Conservation (phyloP, 2,113 vertebrate species). For the Excalfactoria chinensis region DNA sequence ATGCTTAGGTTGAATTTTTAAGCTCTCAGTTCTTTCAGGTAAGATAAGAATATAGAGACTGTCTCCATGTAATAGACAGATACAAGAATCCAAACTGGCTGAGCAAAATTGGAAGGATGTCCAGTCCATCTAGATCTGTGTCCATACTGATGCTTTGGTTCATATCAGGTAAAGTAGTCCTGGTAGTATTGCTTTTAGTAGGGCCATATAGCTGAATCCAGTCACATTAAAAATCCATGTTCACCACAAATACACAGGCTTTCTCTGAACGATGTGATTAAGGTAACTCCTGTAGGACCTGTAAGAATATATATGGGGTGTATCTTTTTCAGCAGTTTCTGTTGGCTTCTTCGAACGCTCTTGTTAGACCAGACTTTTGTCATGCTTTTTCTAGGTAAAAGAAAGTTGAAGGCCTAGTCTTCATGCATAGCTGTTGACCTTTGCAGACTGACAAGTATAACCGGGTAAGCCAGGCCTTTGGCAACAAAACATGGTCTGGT, state of each 20-base stretch:
- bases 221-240: not conserved
- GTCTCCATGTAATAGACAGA: not conserved
- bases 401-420: not conserved
- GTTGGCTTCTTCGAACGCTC: not conserved
- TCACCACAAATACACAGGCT: not conserved
- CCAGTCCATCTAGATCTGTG: not conserved
- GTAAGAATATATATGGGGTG: not conserved
- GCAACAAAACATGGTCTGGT: not conserved
- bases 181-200: not conserved
- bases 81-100: not conserved
- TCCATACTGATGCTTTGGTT: not conserved
- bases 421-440: not conserved
- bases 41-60: not conserved
- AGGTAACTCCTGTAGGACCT: not conserved
- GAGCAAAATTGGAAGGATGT: not conserved
- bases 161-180: not conserved
- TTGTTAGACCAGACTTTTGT: not conserved
- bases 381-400: accelerated
- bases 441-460: not conserved
- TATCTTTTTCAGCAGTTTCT: not conserved
- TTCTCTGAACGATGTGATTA: not conserved
- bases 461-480: not conserved
- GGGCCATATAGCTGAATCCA: not conserved
- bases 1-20: not conserved
- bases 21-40: not conserved